Evolutionary conservation across 2,113 vertebrate genomes (phyloP), one percentile per base, ranked within the genome.

Genomic region (Platichthys flesus): DNA sequence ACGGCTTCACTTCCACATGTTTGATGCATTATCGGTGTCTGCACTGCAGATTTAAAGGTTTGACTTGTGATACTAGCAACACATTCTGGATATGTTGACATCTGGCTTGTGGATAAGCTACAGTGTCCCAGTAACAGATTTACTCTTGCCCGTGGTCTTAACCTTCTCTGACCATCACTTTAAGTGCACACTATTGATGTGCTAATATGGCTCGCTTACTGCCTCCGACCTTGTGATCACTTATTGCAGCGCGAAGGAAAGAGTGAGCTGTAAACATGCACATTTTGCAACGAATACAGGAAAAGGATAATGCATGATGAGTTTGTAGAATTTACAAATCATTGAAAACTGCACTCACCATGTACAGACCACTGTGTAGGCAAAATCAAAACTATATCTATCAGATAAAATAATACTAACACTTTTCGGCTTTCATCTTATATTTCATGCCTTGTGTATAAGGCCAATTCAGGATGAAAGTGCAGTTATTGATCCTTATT

Each of bases 141-240:
- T 78, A 26, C 63, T 75, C 51, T 76, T 0, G 21, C 47, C 7
- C 2, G 45, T 13, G 12, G 45, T 76, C 49, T 67, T 65, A 83
- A 65, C 61, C 60, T 47, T 47, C 42, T 60, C 45, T 52, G 24
- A 63, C 66, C 64, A 63, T 62, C 21, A 52, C 58, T 63, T 54
- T 61, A 12, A 84, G 68, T 63, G 59, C 9, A 59, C 75, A 23
- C 8, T 74, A 79, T 86, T 67, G 84, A 86, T 90, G 54, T 24
- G 28, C 61, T 72, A 10, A 31, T 31, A 66, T 26, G 68, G 12
- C 69, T 69, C 35, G 59, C 28, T 64, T 56, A 31, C 28, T 15
- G 51, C 59, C 64, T 70, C 51, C 56, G 45, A 64, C 54, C 52
- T 52, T 78, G 57, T 16, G 26, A 64, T 61, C 31, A 64, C 37